Conservation (phyloP, 2,888 invertebrate species). For the Scaptomyza flava region DNA sequence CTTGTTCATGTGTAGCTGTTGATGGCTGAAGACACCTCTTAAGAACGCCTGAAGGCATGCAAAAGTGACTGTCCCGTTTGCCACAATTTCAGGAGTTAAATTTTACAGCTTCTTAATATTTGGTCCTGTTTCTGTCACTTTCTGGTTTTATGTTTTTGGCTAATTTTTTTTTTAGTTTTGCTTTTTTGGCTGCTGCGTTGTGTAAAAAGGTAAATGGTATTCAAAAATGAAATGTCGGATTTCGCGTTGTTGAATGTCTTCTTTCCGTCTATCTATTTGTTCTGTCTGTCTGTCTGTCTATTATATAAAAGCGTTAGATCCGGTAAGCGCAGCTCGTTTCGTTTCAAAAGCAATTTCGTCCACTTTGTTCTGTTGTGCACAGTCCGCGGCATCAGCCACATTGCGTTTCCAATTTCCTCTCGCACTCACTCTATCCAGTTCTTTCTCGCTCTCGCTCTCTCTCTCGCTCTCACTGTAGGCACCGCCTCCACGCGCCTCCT, state of each 20-base stretch:
- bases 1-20: slow-evolving; percentile 76
- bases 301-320: slow-evolving; percentile 28
- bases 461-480: slow-evolving; percentile 22
- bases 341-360: slow-evolving; percentile 78
- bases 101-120: slow-evolving; percentile 40
- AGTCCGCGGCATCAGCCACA: slow-evolving; percentile 77
- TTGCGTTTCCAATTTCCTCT: slow-evolving; percentile 74
- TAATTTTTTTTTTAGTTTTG: slow-evolving; percentile 36
- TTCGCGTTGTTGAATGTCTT: slow-evolving; percentile 4
- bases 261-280: not conserved
- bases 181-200: slow-evolving; percentile 29
- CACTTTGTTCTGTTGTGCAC: slow-evolving; percentile 78
- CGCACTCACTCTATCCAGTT: not conserved
- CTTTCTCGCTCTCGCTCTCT: not conserved
- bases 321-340: slow-evolving; percentile 51
- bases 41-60: slow-evolving; percentile 61
- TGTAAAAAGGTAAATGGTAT: slow-evolving; percentile 64
- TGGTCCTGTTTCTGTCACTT: slow-evolving; percentile 4
- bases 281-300: slow-evolving; percentile 4
- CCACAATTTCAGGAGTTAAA: slow-evolving; percentile 55
- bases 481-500: slow-evolving; percentile 55
- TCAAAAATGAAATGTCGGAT: slow-evolving; percentile 58
- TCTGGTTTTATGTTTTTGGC: slow-evolving; percentile 22
- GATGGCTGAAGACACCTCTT: slow-evolving; percentile 30
- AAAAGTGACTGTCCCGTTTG: slow-evolving; percentile 43